A percentile compares a stretch with the other conserved stretches of the same genome.
Conservation (phyloP, 1,140 invertebrate species). For the Ooceraea biroi region DNA sequence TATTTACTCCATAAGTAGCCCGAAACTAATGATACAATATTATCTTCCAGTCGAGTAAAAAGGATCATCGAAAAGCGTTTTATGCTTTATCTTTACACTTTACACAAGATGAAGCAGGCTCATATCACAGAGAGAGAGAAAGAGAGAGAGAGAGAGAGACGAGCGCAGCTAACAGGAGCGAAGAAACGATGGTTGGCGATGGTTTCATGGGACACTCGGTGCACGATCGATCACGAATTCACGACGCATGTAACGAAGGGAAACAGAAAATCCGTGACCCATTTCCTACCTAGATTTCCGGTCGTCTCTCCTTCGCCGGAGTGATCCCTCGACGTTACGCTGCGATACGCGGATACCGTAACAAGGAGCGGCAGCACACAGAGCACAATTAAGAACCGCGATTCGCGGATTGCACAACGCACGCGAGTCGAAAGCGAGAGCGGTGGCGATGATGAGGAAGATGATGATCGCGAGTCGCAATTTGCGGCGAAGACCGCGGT, state of each 20-base stretch:
- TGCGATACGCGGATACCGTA: neutral
- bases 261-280: neutral
- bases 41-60: neutral
- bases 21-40: neutral
- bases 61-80: neutral
- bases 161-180: neutral
- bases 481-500: too few species aligned
- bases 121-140: neutral
- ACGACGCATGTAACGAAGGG: conserved; percentile 4
- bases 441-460: neutral
- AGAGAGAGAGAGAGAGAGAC: conserved; percentile 1
- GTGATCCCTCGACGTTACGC: neutral
- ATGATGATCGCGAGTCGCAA: neutral
- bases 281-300: conserved; percentile 38
- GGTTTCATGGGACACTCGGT: neutral
- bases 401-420: neutral
- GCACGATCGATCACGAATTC: conserved; percentile 12
- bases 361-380: conserved; percentile 7
- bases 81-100: neutral
- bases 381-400: conserved; percentile 12
- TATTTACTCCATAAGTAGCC: too few species aligned
- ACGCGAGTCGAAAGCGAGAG: conserved; percentile 6
- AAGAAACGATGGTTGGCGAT: neutral
- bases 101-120: neutral
- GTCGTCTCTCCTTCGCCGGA: neutral